These are phyloP conservation scores for Tenthredo mesomela DNA, from an alignment of 2,888 invertebrate genomes.

Conservation along the genomic window DNA sequence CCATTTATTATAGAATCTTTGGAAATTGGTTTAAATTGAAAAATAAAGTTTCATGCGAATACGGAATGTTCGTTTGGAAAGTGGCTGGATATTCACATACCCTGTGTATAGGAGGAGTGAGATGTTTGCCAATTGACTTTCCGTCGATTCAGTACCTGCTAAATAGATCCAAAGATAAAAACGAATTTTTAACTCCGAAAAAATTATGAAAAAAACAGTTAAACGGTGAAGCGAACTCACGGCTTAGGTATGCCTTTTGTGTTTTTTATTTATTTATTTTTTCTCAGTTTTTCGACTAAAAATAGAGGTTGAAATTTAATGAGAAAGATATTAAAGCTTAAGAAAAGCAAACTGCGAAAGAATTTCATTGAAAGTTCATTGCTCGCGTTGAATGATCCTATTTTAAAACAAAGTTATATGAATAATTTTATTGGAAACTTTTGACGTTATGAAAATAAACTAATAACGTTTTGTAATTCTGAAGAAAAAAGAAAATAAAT, in stretches of 20 bases:
- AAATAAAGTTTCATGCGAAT: not conserved
- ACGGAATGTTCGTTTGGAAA: not conserved
- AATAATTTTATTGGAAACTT: not conserved
- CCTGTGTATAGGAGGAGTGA: not conserved
- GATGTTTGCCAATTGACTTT: constrained; percentile 4
- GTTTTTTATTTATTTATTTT: not conserved
- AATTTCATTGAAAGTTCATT: not conserved
- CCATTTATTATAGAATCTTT: not conserved
- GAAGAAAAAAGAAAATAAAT: not conserved
- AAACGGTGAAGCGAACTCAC: not conserved
- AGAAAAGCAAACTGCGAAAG: not conserved
- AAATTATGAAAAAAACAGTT: not conserved
- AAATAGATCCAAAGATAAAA: not conserved
- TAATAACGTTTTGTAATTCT: not conserved
- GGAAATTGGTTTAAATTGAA: not conserved
- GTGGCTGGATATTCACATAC: not conserved
- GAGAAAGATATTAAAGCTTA: not conserved
- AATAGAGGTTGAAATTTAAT: not conserved
- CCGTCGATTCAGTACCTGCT: not conserved
- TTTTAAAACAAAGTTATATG: not conserved
- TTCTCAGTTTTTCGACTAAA: not conserved
- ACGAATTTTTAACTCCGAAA: not conserved
- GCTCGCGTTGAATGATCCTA: not conserved
- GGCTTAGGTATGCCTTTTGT: not conserved
- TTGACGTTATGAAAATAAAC: not conserved